Conservation (phyloP, 1,140 invertebrate genomes). For the Calliopsis andreniformis region DNA sequence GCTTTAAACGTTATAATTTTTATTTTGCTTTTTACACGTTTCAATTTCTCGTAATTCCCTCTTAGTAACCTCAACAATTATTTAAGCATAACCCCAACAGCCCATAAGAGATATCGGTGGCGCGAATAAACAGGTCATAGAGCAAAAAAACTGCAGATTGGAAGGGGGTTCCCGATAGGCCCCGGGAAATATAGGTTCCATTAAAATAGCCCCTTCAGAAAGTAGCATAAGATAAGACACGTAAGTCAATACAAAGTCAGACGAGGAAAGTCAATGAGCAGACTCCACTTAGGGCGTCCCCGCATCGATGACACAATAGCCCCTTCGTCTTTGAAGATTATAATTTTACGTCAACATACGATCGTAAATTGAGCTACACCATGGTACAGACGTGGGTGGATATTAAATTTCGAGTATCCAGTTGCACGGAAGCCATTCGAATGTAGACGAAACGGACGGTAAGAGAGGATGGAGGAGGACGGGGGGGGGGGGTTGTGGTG, state of each 20-base stretch:
- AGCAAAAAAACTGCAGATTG: conserved; percentile 25
- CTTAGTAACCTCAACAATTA: too few relatives aligned
- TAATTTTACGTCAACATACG: conserved; percentile 45
- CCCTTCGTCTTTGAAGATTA: conserved; percentile 13
- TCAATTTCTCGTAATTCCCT: too few relatives aligned
- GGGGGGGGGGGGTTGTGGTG: too few relatives aligned
- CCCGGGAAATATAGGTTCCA: conserved; percentile 32
- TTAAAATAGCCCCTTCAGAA: conserved; percentile 19
- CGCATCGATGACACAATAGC: not conserved
- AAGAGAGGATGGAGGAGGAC: not conserved
- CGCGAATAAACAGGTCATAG: conserved; percentile 20
- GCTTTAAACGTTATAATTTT: too few relatives aligned
- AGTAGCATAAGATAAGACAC: conserved; percentile 40
- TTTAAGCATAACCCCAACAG: too few relatives aligned
- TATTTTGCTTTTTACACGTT: too few relatives aligned
- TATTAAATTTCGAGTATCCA: conserved; percentile 56
- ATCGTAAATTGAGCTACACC: conserved; percentile 40
- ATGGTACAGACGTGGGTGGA: too few relatives aligned
- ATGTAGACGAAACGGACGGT: not conserved
- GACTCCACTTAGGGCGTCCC: conserved; percentile 4
- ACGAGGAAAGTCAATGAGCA: conserved; percentile 4
- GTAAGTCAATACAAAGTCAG: conserved; percentile 35
- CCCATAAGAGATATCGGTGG: not conserved
- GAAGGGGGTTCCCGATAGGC: not conserved
- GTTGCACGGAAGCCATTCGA: conserved; percentile 52